These are phyloP conservation scores for Catharus bicknelli DNA, from an alignment of 2,113 vertebrate species.

Conservation along the genomic window DNA sequence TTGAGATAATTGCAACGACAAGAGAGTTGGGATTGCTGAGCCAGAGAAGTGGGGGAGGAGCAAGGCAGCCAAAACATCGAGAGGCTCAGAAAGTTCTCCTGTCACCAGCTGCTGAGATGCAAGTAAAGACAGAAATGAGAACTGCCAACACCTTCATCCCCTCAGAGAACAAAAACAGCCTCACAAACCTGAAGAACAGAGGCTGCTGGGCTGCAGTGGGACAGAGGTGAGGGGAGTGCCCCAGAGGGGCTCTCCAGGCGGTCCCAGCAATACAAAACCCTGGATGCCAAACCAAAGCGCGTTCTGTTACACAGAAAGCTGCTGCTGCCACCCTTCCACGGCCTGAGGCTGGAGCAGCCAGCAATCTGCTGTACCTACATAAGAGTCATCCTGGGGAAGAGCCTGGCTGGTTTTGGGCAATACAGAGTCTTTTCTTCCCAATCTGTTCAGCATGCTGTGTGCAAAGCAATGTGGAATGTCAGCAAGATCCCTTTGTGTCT, in stretches of 20 bases:
- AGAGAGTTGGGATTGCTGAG: background rate
- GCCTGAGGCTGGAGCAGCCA: background rate
- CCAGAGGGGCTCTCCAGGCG: background rate
- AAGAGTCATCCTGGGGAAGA: background rate
- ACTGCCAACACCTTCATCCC: background rate
- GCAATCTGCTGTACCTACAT: background rate
- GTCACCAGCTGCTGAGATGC: background rate
- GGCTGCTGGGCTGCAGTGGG: background rate
- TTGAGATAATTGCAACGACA: background rate
- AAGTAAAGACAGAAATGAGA: background rate
- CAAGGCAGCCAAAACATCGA: background rate
- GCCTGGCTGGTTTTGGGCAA: background rate
- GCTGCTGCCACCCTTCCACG: background rate
- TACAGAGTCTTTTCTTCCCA: background rate
- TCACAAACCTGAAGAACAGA: background rate
- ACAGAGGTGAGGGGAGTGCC: background rate
- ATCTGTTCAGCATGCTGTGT: background rate
- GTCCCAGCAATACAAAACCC: background rate
- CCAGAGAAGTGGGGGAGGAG: background rate
- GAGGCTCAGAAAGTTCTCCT: background rate
- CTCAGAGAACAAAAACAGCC: background rate
- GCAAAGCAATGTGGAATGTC: background rate
- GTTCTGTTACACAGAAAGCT: background rate
- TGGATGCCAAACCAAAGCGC: background rate
- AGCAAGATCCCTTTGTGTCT: constrained; percentile 8